Evolutionary conservation across 2,888 invertebrate genomes (phyloP).

Genomic region (Nebria salina): DNA sequence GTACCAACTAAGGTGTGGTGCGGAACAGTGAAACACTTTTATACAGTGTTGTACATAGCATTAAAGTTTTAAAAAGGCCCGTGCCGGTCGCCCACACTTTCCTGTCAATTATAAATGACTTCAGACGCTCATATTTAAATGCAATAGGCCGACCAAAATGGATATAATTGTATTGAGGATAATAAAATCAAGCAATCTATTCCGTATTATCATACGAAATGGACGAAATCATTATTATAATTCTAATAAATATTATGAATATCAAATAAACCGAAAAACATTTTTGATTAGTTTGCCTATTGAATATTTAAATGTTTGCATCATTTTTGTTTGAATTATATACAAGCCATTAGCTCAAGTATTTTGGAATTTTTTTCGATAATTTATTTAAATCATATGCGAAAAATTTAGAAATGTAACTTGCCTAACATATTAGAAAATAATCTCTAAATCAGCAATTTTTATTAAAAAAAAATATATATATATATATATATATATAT

Average conservation of each 20-base stretch:
- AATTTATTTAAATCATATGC: background rate
- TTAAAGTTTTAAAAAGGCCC: conserved; percentile 13
- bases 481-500: too few relatives aligned
- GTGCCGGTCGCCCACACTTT: conserved; percentile 36
- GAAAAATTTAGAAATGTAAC: background rate
- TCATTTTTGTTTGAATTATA: background rate
- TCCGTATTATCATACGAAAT: conserved; percentile 32
- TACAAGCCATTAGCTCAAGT: background rate
- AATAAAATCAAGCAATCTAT: conserved; percentile 42
- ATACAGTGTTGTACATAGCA: conserved; percentile 7
- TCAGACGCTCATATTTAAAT: conserved; percentile 41
- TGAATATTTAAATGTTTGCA: background rate
- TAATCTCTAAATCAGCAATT: too few relatives aligned
- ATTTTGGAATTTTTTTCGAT: background rate
- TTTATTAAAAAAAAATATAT: too few relatives aligned
- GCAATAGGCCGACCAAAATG: conserved; percentile 35
- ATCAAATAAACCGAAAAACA: background rate
- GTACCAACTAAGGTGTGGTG: conserved; percentile 8
- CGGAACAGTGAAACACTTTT: background rate
- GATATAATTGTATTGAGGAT: conserved; percentile 24
- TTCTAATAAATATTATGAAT: conserved; percentile 9
- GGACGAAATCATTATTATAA: background rate
- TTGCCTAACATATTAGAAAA: too few relatives aligned
- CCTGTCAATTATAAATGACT: conserved; percentile 46
- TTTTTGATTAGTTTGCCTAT: background rate